Percentiles rank a stretch among this genome's conserved stretches.
Conservation (phyloP, 2,113 vertebrate genomes). For the Prionailurus viverrinus region DNA sequence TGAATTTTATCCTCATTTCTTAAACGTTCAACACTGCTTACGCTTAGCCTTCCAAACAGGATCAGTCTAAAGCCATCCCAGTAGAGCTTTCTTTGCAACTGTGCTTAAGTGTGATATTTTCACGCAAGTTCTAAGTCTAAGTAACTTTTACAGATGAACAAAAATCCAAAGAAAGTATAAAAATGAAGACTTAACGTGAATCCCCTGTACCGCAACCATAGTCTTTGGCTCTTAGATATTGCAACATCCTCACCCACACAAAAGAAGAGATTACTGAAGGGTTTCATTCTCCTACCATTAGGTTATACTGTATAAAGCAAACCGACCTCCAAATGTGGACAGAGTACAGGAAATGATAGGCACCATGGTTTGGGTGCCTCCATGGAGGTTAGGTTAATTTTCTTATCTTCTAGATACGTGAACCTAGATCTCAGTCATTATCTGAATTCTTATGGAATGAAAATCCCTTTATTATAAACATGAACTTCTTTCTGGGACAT, state of each 20-base stretch:
- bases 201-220: slow-evolving; percentile 9
- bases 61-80: slow-evolving; percentile 83
- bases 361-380: neutral
- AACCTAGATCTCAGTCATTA: neutral
- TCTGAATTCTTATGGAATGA: neutral
- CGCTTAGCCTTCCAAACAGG: slow-evolving; percentile 77
- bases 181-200: slow-evolving; percentile 62
- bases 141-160: slow-evolving; percentile 61
- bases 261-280: slow-evolving; percentile 44
- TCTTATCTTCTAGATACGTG: neutral
- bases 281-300: neutral
- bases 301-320: neutral
- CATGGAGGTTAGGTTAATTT: slow-evolving; percentile 17
- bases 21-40: slow-evolving; percentile 76
- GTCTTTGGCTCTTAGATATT: slow-evolving; percentile 64
- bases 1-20: slow-evolving; percentile 82
- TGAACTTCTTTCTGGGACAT: neutral
- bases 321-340: neutral
- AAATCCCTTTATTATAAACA: neutral
- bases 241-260: slow-evolving; percentile 32
- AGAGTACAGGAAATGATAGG: neutral
- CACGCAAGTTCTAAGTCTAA: slow-evolving; percentile 45
- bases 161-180: slow-evolving; percentile 67
- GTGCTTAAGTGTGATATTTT: slow-evolving; percentile 71
- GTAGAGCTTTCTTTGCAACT: slow-evolving; percentile 81